Percentiles rank a stretch among this genome's conserved stretches.
phyloP scores from a whole-genome alignment of 37 sponge, comb jelly and placozoan genomes.

The Aphrocallistes beatrix region DNA sequence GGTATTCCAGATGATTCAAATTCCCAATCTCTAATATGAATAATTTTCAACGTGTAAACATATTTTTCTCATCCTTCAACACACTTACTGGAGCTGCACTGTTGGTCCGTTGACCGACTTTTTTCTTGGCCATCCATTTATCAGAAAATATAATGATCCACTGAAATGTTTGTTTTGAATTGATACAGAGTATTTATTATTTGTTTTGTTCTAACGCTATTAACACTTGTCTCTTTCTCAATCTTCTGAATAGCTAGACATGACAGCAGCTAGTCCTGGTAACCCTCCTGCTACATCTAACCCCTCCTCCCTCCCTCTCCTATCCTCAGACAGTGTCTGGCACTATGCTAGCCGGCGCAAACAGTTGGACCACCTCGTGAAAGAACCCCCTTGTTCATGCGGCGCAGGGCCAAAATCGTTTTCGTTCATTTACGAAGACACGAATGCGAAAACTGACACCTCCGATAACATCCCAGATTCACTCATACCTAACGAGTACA shows the following conservation, averaged over 20 bases:
- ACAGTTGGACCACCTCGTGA: conserved; percentile 65
- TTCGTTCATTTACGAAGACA: background rate
- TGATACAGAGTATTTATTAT: no score
- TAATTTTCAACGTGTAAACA: no score
- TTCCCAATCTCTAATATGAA: no score
- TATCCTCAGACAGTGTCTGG: conserved; percentile 74
- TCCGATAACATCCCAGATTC: conserved; percentile 22
- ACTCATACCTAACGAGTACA: conserved; percentile 91
- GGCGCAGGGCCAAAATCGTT: conserved; percentile 77
- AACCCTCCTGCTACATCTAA: background rate
- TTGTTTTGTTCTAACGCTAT: no score
- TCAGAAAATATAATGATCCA: no score
- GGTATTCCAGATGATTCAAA: no score
- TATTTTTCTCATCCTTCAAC: no score
- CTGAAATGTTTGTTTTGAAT: no score
- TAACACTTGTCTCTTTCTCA: no score
- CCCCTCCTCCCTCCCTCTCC: conserved; percentile 2
- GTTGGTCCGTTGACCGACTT: no score
- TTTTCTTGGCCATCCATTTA: no score
- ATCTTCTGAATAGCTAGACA: background rate
- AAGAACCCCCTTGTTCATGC: conserved; percentile 73
- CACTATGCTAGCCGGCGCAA: conserved; percentile 45
- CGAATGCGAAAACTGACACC: background rate
- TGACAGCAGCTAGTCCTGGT: conserved; percentile 10
- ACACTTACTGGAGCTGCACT: no score